These are phyloP conservation scores for Microtus richardsoni DNA, from an alignment of 2,113 vertebrate species.

Conservation along the genomic window DNA sequence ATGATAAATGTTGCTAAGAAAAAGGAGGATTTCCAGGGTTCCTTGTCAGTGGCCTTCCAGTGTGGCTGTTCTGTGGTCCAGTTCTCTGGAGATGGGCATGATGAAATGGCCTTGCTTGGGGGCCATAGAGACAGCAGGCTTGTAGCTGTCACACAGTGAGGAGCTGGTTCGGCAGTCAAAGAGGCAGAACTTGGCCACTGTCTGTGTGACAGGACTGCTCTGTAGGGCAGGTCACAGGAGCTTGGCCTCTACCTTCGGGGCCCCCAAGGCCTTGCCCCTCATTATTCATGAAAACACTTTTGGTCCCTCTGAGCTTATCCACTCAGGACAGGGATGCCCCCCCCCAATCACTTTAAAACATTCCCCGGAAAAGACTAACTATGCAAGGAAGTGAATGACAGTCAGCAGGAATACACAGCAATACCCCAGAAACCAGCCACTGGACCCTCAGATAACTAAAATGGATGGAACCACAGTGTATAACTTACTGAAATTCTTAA, in stretches of 20 bases:
- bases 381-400: not conserved
- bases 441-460: not conserved
- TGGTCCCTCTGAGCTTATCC: not conserved
- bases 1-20: slow-evolving; percentile 88
- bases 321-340: not conserved
- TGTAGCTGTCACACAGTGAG: not conserved
- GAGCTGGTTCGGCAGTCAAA: not conserved
- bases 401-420: not conserved
- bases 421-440: not conserved
- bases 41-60: slow-evolving; percentile 78
- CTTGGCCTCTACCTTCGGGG: not conserved
- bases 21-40: slow-evolving; percentile 82
- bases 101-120: not conserved
- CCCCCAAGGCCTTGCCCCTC: not conserved
- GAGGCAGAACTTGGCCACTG: not conserved
- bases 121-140: not conserved
- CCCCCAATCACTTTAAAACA: accelerated
- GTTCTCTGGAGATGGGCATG: not conserved
- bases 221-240: not conserved
- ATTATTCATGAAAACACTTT: not conserved
- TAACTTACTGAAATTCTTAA: not conserved
- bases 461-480: not conserved
- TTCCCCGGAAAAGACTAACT: not conserved
- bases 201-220: not conserved
- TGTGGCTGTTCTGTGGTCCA: slow-evolving; percentile 72